Base-by-base conservation (phyloP, 2,888 invertebrate species). In the Hedychridium roseum region DNA sequence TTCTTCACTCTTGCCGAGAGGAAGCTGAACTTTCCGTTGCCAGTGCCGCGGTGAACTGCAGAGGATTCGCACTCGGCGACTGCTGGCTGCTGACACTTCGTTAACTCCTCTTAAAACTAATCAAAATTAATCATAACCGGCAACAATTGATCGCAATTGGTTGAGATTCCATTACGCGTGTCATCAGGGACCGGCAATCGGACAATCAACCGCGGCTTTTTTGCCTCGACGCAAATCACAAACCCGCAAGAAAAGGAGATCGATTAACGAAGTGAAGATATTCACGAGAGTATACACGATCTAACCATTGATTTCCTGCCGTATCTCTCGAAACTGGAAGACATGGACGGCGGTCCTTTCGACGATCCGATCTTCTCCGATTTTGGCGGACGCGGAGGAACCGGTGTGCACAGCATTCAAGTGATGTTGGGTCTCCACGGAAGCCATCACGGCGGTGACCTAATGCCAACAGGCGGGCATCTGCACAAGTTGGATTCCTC, bases 351-450 rank as follows among this genome's bases (percentile, higher is more conserved):
- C 61, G 81, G 80, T 39, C 84, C 84, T 21, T 84, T 91, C 80
- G 92, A 92, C 75, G 92, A 92, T 74, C 88, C 89, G 70, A 87
- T 89, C 73, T 92, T 91, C 78, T 83, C 85, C 60, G 91, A 92
- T 79, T 91, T 91, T 70, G 80, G 83, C 20, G 84, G 83, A 63
- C 82, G 88, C 6, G 80, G 80, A 56, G 79, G 81, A 1, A 80
- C 79, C 21, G 86, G 85, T 27, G 85, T 83, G 41, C 85, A 86
- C 65, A 84, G 85, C 60, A 85, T 88, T 58, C 87, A 88, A 76
- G 86, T 87, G 53, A 88, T 88, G 88, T 76, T 88, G 43, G 87
- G 87, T 9, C 79, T 86, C 49, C 82, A 83, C 51, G 81, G 82
- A 32, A 80, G 80, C 18, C 79, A 78, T 39, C 80, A 80, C 44